phyloP scores from a whole-genome alignment of 1,140 invertebrate species.

The Caenorhabditis tropicalis region DNA sequence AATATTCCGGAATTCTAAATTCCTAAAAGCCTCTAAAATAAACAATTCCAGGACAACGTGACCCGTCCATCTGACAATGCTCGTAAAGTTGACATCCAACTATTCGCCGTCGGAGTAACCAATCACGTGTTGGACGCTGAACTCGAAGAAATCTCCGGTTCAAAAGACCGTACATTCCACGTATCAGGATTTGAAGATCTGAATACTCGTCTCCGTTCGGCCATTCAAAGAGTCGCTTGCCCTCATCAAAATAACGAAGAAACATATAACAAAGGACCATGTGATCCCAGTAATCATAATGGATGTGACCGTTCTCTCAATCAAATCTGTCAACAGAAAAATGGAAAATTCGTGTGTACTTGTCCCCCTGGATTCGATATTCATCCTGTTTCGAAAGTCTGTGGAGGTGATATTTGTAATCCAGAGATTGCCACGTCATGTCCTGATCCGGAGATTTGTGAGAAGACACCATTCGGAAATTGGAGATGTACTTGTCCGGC shows the following conservation, averaged over 20 bases:
- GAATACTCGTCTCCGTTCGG: conserved; percentile 67
- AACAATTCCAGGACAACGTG: conserved; percentile 72
- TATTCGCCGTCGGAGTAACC: conserved; percentile 71
- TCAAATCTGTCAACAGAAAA: conserved; percentile 62
- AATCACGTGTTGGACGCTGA: conserved; percentile 71
- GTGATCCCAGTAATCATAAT: conserved; percentile 65
- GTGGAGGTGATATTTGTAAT: conserved; percentile 71
- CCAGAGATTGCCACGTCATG: conserved; percentile 61
- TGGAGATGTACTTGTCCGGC: conserved; percentile 67
- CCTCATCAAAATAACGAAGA: conserved; percentile 55
- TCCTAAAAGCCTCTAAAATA: too few relatives aligned
- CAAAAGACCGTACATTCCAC: conserved; percentile 67
- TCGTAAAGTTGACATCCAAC: conserved; percentile 63
- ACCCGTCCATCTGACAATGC: conserved; percentile 67
- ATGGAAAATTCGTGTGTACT: conserved; percentile 62
- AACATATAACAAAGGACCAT: conserved; percentile 52
- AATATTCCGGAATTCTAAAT: too few relatives aligned
- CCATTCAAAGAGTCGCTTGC: conserved; percentile 70
- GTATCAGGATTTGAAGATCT: conserved; percentile 71
- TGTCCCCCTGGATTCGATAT: conserved; percentile 64
- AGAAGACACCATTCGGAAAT: conserved; percentile 67
- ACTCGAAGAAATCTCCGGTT: conserved; percentile 69
- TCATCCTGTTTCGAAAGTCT: conserved; percentile 69
- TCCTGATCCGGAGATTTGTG: conserved; percentile 60
- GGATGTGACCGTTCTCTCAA: conserved; percentile 68